These are phyloP conservation scores for Etheostoma cragini DNA, from an alignment of 2,113 vertebrate genomes.

Conservation along the genomic window DNA sequence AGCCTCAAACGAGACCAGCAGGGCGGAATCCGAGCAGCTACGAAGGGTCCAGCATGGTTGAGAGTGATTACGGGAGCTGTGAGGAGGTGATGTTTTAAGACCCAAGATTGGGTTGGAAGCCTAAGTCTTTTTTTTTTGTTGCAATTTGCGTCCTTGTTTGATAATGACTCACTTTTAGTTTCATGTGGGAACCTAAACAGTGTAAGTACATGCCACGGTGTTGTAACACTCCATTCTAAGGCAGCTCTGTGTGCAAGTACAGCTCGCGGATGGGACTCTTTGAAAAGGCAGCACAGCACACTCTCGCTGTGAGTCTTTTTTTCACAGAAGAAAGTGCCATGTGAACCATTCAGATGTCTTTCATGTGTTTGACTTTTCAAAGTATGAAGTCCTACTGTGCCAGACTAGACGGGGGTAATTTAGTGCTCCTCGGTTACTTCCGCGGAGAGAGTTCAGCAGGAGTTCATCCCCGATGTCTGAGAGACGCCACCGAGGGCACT, in stretches of 20 bases:
- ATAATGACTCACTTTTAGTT: background rate
- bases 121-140: background rate
- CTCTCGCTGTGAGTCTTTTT: background rate
- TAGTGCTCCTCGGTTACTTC: constrained; percentile 13
- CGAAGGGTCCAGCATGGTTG: constrained; percentile 90
- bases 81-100: constrained; percentile 98
- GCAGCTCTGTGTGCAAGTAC: constrained; percentile 33
- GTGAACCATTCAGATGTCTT: constrained; percentile 17
- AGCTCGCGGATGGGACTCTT: background rate
- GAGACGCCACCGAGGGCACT: background rate
- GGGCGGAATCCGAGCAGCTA: constrained; percentile 79
- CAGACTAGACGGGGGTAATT: constrained; percentile 2
- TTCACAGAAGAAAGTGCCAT: background rate
- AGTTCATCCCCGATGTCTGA: constrained; percentile 33
- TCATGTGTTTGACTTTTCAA: constrained; percentile 28
- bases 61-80: constrained; percentile 97
- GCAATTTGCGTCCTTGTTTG: background rate
- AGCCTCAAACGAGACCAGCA: constrained; percentile 76
- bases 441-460: constrained; percentile 22
- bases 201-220: background rate
- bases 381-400: constrained; percentile 1
- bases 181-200: background rate
- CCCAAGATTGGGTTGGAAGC: accelerated
- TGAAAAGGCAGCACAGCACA: constrained; percentile 7
- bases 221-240: background rate